A percentile compares a stretch with the other conserved stretches of the same genome.
Evolutionary conservation across 1,140 invertebrate genomes (phyloP).

Genomic region (Cydia amplana): DNA sequence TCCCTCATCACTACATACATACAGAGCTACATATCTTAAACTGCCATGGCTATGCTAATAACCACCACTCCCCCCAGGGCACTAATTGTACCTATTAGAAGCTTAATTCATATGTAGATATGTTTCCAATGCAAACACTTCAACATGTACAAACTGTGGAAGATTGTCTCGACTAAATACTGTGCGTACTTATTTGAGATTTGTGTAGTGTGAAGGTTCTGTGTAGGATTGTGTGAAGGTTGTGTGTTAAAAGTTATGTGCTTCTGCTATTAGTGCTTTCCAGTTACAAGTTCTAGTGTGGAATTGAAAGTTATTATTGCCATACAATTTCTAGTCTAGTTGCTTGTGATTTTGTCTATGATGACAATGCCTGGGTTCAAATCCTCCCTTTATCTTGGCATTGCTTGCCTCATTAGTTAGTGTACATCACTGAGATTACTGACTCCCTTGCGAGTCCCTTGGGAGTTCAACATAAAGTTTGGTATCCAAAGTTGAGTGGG

Average conservation of each 20-base stretch:
- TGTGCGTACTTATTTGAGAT: constrained; percentile 49
- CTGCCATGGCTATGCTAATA: constrained; percentile 59
- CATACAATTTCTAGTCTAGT: too few species aligned
- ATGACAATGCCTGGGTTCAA: too few species aligned
- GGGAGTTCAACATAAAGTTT: too few species aligned
- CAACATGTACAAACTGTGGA: constrained; percentile 67
- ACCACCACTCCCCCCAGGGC: constrained; percentile 48
- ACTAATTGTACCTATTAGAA: constrained; percentile 64
- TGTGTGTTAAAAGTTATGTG: constrained; percentile 15
- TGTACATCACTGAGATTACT: too few species aligned
- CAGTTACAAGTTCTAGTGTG: too few species aligned
- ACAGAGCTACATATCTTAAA: constrained; percentile 26
- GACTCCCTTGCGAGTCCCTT: too few species aligned
- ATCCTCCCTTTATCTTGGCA: too few species aligned
- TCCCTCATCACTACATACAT: constrained; percentile 39
- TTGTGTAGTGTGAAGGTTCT: constrained; percentile 31
- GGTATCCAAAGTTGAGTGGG: too few species aligned
- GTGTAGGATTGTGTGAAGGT: constrained; percentile 8
- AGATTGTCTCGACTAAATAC: constrained; percentile 58
- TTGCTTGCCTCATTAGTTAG: too few species aligned
- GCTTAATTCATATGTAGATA: constrained; percentile 57
- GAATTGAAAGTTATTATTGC: too few species aligned
- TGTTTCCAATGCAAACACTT: constrained; percentile 39
- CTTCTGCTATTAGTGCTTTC: not conserved
- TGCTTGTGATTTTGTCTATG: too few species aligned